Percentiles rank a stretch among this genome's conserved stretches.
phyloP scores from a whole-genome alignment of 2,888 invertebrate species.

The Cantharis lateralis region DNA sequence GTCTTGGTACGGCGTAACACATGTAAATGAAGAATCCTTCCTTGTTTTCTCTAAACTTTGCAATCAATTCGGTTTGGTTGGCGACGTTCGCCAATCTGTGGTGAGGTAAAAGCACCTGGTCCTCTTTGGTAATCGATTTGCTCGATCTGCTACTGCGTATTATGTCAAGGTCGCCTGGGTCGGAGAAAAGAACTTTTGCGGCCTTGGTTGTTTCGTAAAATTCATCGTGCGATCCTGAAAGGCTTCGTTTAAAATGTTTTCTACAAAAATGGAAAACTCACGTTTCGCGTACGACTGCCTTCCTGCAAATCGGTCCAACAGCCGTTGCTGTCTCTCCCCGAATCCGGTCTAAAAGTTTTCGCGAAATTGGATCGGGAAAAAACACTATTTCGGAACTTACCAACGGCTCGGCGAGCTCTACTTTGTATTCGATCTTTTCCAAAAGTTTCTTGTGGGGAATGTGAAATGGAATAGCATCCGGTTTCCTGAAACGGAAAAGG shows the following conservation, averaged over 20 bases:
- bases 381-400: conserved; percentile 51
- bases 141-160: not conserved
- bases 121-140: not conserved
- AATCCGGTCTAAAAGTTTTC: conserved; percentile 60
- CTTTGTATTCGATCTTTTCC: conserved; percentile 65
- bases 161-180: not conserved
- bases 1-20: conserved; percentile 72
- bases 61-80: conserved; percentile 57
- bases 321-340: conserved; percentile 54
- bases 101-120: conserved; percentile 42
- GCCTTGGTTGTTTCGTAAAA: not conserved
- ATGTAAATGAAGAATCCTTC: conserved; percentile 77
- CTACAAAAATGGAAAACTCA: not conserved
- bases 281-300: not conserved
- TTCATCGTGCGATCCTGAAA: not conserved
- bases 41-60: conserved; percentile 61
- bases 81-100: conserved; percentile 46
- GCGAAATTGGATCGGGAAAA: conserved; percentile 18
- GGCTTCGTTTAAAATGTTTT: not conserved
- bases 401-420: conserved; percentile 63
- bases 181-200: not conserved
- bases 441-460: conserved; percentile 61
- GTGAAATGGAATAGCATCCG: conserved; percentile 39
- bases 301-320: not conserved
- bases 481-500: conserved; percentile 9